A percentile compares a stretch with the other conserved stretches of the same genome.
Conservation (phyloP, 2,888 invertebrate genomes). For the Pyrgus malvae region DNA sequence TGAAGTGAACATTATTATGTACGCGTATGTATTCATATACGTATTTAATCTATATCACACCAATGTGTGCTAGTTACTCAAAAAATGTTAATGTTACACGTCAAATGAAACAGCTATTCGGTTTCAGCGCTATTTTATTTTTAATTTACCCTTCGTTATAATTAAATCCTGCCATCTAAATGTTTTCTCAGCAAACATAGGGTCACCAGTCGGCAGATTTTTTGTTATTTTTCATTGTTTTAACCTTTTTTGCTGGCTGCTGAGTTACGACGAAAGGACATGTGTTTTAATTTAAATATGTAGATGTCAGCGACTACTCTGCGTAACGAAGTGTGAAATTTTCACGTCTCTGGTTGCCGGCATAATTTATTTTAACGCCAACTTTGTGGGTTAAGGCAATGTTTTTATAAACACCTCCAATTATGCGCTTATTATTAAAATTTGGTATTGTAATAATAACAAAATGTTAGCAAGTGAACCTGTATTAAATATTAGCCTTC, state of each 20-base stretch:
- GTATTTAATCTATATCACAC: no score
- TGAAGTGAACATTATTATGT: no score
- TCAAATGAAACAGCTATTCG: no score
- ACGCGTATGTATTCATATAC: no score
- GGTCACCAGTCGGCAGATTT: background rate
- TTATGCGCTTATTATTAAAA: no score
- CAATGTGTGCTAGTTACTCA: no score
- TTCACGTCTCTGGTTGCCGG: background rate
- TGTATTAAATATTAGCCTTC: no score
- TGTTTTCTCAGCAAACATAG: slow-evolving; percentile 9
- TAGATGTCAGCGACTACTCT: background rate
- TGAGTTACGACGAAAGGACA: slow-evolving; percentile 3
- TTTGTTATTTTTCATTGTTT: slow-evolving; percentile 7
- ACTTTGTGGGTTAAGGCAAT: background rate
- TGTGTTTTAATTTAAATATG: slow-evolving; percentile 18
- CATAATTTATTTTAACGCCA: background rate
- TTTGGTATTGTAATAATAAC: no score
- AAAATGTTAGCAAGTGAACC: no score
- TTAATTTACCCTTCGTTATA: background rate
- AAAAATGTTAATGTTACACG: no score
- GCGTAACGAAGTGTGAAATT: background rate
- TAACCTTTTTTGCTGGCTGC: slow-evolving; percentile 1
- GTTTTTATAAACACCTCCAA: no score
- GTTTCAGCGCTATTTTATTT: background rate
- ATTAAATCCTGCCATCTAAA: slow-evolving; percentile 12